phyloP scores from a whole-genome alignment of 2,888 invertebrate species.

The Harpalus rubripes region DNA sequence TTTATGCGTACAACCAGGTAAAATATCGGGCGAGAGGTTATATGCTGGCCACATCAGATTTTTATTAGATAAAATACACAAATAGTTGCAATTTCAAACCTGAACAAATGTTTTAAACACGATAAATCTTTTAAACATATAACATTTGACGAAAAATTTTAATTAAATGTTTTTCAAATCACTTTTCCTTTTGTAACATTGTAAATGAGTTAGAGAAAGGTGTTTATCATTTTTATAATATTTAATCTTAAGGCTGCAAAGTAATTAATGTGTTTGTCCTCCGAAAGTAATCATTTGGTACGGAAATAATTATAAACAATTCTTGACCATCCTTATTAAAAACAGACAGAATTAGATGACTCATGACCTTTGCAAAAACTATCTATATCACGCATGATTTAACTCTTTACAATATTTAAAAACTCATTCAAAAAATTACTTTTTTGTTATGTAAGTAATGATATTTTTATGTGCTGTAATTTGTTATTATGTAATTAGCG shows the following conservation, averaged over 20 bases:
- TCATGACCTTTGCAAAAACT: conserved; percentile 19
- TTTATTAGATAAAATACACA: no score
- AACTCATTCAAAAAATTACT: background rate
- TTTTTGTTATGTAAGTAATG: background rate
- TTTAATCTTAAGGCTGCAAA: conserved; percentile 3
- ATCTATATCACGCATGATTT: conserved; percentile 27
- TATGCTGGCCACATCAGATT: no score
- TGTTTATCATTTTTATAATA: background rate
- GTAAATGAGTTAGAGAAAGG: background rate
- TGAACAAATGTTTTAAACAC: no score
- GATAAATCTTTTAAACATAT: no score
- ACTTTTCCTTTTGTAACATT: background rate
- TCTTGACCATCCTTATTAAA: conserved; percentile 44
- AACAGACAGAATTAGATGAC: conserved; percentile 2
- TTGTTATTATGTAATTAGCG: background rate
- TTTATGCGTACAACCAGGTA: no score
- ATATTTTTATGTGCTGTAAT: background rate
- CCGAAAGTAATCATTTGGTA: conserved; percentile 12
- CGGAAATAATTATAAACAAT: conserved; percentile 30
- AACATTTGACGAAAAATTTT: no score
- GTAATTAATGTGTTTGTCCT: conserved; percentile 28
- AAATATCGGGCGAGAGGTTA: no score
- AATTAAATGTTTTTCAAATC: no score
- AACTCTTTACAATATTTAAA: background rate
- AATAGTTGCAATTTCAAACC: no score